phyloP scores from a whole-genome alignment of 2,113 vertebrate genomes.

The Cololabis saira region DNA sequence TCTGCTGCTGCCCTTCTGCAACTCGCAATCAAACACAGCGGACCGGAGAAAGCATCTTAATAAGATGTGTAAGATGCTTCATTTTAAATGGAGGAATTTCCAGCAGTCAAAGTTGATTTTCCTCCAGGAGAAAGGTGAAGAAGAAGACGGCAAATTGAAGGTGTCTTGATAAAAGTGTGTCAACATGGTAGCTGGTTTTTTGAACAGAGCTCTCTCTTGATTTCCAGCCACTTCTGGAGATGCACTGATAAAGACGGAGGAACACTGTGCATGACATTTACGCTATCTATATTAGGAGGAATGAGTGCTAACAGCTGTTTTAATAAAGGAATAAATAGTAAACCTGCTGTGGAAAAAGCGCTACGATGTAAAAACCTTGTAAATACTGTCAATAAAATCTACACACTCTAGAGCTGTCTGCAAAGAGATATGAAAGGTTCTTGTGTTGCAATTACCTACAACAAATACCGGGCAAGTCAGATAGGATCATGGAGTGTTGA shows the following conservation, averaged over 20 bases:
- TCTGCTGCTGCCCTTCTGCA: slow-evolving; percentile 14
- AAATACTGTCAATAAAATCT: background rate
- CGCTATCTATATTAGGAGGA: background rate
- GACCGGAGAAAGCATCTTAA: slow-evolving; percentile 3
- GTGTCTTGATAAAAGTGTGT: background rate
- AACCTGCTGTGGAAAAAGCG: background rate
- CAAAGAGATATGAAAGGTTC: no score
- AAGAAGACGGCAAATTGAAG: slow-evolving; percentile 7
- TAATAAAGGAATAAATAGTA: background rate
- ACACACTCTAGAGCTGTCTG: background rate
- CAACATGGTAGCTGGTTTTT: background rate
- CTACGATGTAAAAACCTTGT: no score
- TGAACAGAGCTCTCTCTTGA: background rate
- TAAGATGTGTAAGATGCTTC: background rate
- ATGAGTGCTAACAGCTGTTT: background rate
- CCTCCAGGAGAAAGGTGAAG: background rate
- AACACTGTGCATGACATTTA: background rate
- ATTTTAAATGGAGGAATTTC: slow-evolving; percentile 9
- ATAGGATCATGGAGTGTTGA: no score
- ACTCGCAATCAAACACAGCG: slow-evolving; percentile 11
- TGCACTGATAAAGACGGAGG: background rate
- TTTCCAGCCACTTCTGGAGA: background rate
- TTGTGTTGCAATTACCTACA: no score
- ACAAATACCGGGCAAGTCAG: no score
- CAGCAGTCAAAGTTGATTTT: slow-evolving; percentile 5